Percentiles rank a stretch among this genome's conserved stretches.
phyloP scores from a whole-genome alignment of 2,113 vertebrate species.

The Cyrtonyx montezumae region DNA sequence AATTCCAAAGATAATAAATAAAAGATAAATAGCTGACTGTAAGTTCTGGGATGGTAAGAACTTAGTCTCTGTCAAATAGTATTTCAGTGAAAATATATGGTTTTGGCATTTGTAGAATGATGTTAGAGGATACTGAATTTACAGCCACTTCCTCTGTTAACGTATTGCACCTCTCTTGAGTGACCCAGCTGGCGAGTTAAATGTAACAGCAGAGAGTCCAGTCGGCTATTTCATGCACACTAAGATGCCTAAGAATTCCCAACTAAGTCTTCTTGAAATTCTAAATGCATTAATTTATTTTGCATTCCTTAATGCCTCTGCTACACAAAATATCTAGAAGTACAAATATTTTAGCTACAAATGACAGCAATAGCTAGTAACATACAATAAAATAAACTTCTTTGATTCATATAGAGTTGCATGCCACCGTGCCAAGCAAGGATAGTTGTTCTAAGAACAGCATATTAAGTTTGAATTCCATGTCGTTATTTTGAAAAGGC shows the following conservation, averaged over 20 bases:
- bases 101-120: neutral
- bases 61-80: neutral
- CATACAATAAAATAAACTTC: neutral
- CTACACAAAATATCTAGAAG: neutral
- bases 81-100: neutral
- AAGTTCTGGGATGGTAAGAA: neutral
- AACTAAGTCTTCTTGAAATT: neutral
- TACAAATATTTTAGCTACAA: neutral
- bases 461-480: neutral
- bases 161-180: neutral
- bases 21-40: neutral
- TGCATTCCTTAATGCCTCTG: neutral
- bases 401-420: neutral
- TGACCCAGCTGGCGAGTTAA: neutral
- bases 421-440: neutral
- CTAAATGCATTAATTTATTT: neutral
- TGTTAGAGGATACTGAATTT: accelerated
- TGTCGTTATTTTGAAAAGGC: neutral
- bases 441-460: neutral
- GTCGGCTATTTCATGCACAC: neutral
- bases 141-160: neutral
- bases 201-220: neutral
- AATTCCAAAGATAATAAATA: neutral
- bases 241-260: neutral
- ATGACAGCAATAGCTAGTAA: constrained; percentile 15